phyloP scores from a whole-genome alignment of 2,113 vertebrate species.

The Xerus inauris region DNA sequence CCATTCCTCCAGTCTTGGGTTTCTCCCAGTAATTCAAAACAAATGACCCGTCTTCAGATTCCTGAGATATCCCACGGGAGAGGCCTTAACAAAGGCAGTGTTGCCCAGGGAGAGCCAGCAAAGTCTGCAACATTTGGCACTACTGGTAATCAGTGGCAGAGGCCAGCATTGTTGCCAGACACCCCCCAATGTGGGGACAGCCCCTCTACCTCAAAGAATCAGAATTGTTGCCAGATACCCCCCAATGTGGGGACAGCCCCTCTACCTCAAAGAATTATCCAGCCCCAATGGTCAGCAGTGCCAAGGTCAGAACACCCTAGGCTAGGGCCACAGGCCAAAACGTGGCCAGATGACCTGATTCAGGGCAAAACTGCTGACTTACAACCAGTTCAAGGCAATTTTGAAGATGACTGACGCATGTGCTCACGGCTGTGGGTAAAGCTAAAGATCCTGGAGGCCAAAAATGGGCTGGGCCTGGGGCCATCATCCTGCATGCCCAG shows the following conservation, averaged over 20 bases:
- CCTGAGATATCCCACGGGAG: neutral
- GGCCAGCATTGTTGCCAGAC: neutral
- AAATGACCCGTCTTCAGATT: neutral
- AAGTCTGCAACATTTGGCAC: neutral
- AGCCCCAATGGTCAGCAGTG: neutral
- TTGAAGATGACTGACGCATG: neutral
- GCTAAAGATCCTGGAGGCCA: neutral
- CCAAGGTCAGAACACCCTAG: fast-evolving
- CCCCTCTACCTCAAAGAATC: too few species aligned
- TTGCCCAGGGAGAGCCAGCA: neutral
- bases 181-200: neutral
- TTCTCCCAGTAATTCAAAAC: neutral
- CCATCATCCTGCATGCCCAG: fast-evolving
- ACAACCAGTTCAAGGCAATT: neutral
- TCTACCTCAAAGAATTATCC: neutral
- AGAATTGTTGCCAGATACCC: neutral
- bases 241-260: too few species aligned
- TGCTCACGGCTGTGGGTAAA: neutral
- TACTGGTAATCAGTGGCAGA: neutral
- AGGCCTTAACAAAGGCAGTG: neutral
- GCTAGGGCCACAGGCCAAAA: neutral
- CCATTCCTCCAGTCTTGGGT: neutral
- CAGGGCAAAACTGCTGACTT: neutral
- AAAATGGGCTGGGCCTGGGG: fast-evolving
- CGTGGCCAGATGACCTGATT: neutral